Percentiles rank a stretch among this genome's conserved stretches.
Conservation (phyloP, 2,888 invertebrate species). For the Aphelenchoides bicaudatus region DNA sequence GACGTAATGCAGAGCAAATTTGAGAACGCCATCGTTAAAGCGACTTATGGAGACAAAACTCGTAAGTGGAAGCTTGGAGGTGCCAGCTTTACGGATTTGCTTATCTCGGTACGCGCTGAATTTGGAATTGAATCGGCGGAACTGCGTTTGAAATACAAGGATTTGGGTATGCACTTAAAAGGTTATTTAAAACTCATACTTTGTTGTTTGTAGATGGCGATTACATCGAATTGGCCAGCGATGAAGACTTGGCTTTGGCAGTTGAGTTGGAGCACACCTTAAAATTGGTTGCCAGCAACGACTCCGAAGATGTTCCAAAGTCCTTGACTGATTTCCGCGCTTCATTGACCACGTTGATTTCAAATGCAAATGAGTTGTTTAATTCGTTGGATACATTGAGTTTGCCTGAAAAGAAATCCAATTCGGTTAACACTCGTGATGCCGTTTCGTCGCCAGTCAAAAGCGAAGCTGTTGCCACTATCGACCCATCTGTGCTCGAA, state of each 20-base stretch:
- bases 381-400: too few species aligned
- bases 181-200: too few species aligned
- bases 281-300: conserved; percentile 21
- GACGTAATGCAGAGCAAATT: too few species aligned
- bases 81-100: too few species aligned
- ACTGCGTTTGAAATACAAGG: conserved; percentile 45
- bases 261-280: conserved; percentile 33
- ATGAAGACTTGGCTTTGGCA: conserved; percentile 44
- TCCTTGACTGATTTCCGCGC: conserved; percentile 2
- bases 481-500: conserved; percentile 48
- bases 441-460: conserved; percentile 15
- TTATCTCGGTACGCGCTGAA: conserved; percentile 42
- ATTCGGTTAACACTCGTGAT: too few species aligned
- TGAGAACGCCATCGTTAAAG: conserved; percentile 30
- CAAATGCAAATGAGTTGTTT: too few species aligned
- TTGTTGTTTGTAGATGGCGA: conserved; percentile 40
- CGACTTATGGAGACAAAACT: conserved; percentile 40
- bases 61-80: too few species aligned
- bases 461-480: conserved; percentile 43
- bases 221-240: conserved; percentile 42
- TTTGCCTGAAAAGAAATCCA: too few species aligned
- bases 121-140: conserved; percentile 35
- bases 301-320: conserved; percentile 7
- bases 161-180: conserved; percentile 36
- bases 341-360: not conserved